Evolutionary conservation across 2,113 vertebrate genomes (phyloP).

Genomic region (Lycocorax pyrrhopterus): DNA sequence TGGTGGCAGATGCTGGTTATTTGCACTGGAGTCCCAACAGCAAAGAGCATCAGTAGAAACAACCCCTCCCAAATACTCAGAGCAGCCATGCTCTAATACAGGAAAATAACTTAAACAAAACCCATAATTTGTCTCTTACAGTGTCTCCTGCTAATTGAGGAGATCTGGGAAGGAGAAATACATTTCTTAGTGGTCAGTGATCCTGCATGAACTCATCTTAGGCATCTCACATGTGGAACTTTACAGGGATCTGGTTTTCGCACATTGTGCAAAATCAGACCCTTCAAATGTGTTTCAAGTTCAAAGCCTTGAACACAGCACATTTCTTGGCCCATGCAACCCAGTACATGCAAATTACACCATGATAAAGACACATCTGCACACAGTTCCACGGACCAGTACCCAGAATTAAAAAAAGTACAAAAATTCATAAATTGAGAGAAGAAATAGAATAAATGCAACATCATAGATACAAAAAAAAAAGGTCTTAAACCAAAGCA

Average conservation of each 20-base stretch:
- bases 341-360: neutral
- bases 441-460: neutral
- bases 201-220: neutral
- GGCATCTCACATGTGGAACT: neutral
- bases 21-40: neutral
- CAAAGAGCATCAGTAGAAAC: neutral
- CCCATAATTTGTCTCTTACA: neutral
- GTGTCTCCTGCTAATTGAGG: neutral
- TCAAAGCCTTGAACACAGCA: neutral
- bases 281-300: neutral
- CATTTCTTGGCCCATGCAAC: neutral
- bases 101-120: neutral
- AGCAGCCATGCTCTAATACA: neutral
- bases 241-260: neutral
- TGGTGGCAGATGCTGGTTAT: neutral
- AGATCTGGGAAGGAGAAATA: neutral
- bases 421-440: neutral
- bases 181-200: neutral
- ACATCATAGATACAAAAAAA: neutral
- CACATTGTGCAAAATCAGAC: neutral
- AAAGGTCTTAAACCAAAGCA: neutral
- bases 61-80: fast-evolving
- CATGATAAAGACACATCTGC: neutral
- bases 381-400: neutral
- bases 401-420: neutral